Conservation (phyloP, 2,113 vertebrate species). For the Stercorarius parasiticus region DNA sequence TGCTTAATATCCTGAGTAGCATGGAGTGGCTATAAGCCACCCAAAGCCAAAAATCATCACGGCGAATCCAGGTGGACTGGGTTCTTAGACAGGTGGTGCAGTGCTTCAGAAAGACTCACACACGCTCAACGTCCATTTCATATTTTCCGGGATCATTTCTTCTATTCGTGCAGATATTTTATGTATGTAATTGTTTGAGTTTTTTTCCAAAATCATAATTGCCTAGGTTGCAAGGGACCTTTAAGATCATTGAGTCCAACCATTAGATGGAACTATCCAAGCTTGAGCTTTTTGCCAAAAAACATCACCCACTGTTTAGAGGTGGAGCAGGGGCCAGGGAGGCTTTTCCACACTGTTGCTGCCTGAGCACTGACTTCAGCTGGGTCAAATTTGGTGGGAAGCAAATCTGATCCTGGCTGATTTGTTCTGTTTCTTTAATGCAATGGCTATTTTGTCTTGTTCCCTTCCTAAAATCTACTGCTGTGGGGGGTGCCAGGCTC, state of each 20-base stretch:
- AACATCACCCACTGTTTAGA: accelerated
- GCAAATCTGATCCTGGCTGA: background rate
- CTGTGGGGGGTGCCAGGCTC: background rate
- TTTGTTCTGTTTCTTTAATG: background rate
- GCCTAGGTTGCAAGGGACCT: background rate
- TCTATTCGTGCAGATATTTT: background rate
- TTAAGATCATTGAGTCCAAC: background rate
- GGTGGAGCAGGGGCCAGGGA: background rate
- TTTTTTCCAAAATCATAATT: background rate
- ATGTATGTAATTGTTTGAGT: accelerated
- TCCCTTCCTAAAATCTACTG: background rate
- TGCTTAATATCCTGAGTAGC: background rate
- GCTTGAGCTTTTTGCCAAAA: background rate
- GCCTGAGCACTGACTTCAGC: background rate
- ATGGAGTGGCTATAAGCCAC: background rate
- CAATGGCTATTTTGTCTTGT: background rate
- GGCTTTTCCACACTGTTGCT: background rate
- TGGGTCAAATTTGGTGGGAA: background rate
- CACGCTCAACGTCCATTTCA: background rate
- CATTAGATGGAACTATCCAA: background rate
- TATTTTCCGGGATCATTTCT: background rate
- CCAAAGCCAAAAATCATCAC: background rate
- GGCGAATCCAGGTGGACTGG: background rate
- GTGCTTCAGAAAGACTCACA: background rate
- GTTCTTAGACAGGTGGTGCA: background rate